Percentiles rank a stretch among this genome's conserved stretches.
These are phyloP conservation scores for Jordanella pulchra DNA, from an alignment of 2,797 vertebrate species.

Conservation along the genomic window DNA sequence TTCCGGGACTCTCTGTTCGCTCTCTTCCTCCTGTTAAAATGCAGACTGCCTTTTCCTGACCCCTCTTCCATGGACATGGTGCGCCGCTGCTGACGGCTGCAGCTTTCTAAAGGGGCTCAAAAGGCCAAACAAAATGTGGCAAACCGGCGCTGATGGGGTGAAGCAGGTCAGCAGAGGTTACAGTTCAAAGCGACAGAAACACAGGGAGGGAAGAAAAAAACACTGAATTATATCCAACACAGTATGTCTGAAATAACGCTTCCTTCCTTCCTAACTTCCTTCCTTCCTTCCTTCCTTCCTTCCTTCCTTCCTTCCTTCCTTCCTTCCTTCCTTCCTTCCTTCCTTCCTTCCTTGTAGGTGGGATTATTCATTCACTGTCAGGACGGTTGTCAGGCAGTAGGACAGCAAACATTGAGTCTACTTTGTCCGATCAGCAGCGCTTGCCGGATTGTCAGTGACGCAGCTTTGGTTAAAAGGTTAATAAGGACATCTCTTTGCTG, in stretches of 20 bases:
- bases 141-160: conserved; percentile 20
- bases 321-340: neutral
- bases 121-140: conserved; percentile 37
- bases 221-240: neutral
- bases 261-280: neutral
- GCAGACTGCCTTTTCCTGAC: conserved; percentile 69
- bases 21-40: conserved; percentile 58
- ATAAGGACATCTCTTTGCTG: conserved; percentile 66
- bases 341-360: neutral
- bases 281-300: neutral
- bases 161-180: conserved; percentile 36
- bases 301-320: neutral
- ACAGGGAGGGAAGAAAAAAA: conserved; percentile 15
- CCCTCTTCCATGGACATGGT: conserved; percentile 37
- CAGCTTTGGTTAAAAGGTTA: conserved; percentile 68
- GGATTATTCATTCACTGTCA: conserved; percentile 43
- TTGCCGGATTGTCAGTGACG: conserved; percentile 17
- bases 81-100: conserved; percentile 14
- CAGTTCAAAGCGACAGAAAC: conserved; percentile 21
- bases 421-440: conserved; percentile 18
- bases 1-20: conserved; percentile 32
- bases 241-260: too few relatives aligned
- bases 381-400: conserved; percentile 27
- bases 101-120: conserved; percentile 60
- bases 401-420: conserved; percentile 26